A percentile compares a stretch with the other conserved stretches of the same genome.
These are phyloP conservation scores for Thymallus thymallus DNA, from an alignment of 2,113 vertebrate genomes.

Conservation along the genomic window DNA sequence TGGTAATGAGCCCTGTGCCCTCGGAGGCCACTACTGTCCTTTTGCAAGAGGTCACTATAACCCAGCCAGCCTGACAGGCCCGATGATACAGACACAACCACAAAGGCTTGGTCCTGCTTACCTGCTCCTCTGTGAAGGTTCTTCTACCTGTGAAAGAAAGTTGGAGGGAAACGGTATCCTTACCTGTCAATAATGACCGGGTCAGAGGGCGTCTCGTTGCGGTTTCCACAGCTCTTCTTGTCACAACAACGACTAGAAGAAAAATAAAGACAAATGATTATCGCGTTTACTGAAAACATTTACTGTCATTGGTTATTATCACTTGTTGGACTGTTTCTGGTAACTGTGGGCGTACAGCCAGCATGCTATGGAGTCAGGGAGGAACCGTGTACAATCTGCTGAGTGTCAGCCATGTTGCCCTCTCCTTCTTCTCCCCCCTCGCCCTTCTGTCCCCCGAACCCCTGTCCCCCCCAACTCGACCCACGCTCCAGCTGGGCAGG, in stretches of 20 bases:
- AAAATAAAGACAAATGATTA: neutral
- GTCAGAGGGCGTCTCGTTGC: conserved; percentile 70
- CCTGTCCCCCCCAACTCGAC: conserved; percentile 19
- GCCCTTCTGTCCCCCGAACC: conserved; percentile 18
- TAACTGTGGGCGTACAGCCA: neutral
- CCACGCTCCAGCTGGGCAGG: conserved; percentile 59
- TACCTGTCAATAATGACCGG: conserved; percentile 74
- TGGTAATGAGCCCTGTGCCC: conserved; percentile 54
- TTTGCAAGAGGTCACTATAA: conserved; percentile 53
- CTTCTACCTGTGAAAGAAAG: neutral
- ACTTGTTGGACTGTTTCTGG: neutral
- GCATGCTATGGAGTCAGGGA: neutral
- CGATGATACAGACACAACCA: conserved; percentile 30
- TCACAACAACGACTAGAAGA: conserved; percentile 64
- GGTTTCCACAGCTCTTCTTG: conserved; percentile 69
- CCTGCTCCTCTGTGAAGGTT: conserved; percentile 60
- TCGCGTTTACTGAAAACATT: neutral
- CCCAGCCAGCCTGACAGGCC: conserved; percentile 37
- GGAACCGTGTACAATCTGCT: conserved; percentile 25
- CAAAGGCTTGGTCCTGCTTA: too few relatives aligned
- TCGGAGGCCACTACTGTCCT: conserved; percentile 42
- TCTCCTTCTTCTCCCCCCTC: conserved; percentile 30
- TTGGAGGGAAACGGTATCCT: conserved; percentile 14
- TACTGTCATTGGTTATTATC: too few relatives aligned
- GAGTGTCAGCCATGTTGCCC: conserved; percentile 27